These are phyloP conservation scores for Cebus imitator DNA, from an alignment of 2,113 vertebrate species.

Conservation along the genomic window DNA sequence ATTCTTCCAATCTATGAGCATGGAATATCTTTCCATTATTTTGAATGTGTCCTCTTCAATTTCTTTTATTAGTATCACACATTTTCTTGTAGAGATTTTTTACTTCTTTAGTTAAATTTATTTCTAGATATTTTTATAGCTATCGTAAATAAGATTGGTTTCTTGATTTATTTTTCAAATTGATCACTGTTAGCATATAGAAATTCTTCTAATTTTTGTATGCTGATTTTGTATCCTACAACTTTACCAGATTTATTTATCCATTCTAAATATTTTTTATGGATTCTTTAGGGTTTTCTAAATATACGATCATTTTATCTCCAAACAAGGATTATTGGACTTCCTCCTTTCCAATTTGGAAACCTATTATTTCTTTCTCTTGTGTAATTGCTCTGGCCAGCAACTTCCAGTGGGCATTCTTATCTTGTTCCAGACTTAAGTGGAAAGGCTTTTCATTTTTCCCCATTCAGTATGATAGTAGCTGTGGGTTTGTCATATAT, in stretches of 20 bases:
- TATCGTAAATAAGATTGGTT: too few species aligned
- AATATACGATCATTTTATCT: neutral
- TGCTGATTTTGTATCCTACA: neutral
- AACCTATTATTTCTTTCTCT: neutral
- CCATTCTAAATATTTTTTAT: neutral
- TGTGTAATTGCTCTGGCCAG: neutral
- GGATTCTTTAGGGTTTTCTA: neutral
- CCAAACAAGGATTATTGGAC: neutral
- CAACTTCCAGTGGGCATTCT: neutral
- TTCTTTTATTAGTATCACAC: too few species aligned
- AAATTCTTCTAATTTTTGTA: neutral
- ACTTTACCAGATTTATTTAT: neutral
- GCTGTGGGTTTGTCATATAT: neutral
- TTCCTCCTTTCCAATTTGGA: neutral
- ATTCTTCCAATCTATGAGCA: too few species aligned
- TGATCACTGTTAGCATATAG: neutral
- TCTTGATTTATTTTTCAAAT: too few species aligned
- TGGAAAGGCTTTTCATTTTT: neutral
- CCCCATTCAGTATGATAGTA: neutral
- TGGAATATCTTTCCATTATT: too few species aligned
- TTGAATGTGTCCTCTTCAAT: too few species aligned
- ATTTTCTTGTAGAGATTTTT: too few species aligned
- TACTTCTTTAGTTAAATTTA: too few species aligned
- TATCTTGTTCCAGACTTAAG: neutral
- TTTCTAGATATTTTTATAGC: too few species aligned